Conservation (phyloP, 2,888 invertebrate genomes). For the Hirtodrosophila duncani region DNA sequence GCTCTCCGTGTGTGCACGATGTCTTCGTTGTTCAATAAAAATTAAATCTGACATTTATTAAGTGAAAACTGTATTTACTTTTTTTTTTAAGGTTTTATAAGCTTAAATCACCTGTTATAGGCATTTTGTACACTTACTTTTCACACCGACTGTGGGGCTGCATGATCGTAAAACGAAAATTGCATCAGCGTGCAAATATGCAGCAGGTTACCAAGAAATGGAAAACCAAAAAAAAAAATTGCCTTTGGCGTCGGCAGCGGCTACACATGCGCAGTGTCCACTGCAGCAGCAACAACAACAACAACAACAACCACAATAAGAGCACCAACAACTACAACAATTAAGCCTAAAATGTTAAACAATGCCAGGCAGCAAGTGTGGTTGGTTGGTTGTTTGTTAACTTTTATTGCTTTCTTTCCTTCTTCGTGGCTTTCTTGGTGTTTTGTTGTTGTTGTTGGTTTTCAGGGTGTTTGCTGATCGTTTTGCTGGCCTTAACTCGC, state of each 20-base stretch:
- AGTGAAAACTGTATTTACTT: too few species aligned
- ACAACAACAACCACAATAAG: conserved; percentile 8
- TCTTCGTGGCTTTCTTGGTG: conserved; percentile 18
- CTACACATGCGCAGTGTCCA: conserved; percentile 46
- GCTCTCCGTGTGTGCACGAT: too few species aligned
- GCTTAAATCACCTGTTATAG: conserved; percentile 29
- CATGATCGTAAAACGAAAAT: too few species aligned
- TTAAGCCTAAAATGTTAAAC: conserved; percentile 38
- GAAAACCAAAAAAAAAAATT: conserved; percentile 31
- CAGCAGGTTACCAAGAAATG: conserved; percentile 20
- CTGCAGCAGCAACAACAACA: conserved; percentile 2
- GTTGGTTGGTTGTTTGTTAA: conserved; percentile 41
- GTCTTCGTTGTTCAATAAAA: too few species aligned
- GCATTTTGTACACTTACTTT: conserved; percentile 16
- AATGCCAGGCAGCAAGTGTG: conserved; percentile 8
- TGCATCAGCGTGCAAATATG: conserved; percentile 60
- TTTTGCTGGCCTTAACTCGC: too few species aligned
- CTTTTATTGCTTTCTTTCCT: conserved; percentile 15
- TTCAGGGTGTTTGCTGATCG: too few species aligned
- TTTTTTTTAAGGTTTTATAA: too few species aligned
- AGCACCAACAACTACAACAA: too few species aligned
- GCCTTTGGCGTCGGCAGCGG: conserved; percentile 25
- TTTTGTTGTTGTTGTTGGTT: too few species aligned
- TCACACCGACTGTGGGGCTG: conserved; percentile 2
- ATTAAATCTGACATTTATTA: too few species aligned